Evolutionary conservation across 2,113 vertebrate genomes (phyloP).

Genomic region (Thamnophis sirtalis): DNA sequence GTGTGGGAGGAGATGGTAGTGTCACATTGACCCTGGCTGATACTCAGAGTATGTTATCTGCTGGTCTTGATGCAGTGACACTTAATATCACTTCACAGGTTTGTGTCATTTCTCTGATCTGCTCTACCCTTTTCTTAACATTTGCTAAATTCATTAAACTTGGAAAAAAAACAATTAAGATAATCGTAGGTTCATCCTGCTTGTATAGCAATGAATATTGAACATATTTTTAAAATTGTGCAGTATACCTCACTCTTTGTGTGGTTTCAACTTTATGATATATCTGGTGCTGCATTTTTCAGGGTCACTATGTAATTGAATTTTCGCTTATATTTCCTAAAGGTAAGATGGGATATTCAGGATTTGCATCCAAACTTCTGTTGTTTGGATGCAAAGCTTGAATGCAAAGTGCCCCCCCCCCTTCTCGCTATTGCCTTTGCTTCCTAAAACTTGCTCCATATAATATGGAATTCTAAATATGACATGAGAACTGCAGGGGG

Average conservation of each 20-base stretch:
- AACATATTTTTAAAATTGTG: background rate
- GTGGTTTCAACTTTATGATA: background rate
- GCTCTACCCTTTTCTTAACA: background rate
- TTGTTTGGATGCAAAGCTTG: background rate
- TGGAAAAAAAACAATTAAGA: background rate
- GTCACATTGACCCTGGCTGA: slow-evolving; percentile 93
- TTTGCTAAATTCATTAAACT: background rate
- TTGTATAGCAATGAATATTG: background rate
- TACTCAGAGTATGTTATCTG: slow-evolving; percentile 86
- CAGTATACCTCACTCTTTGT: background rate
- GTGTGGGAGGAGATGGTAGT: slow-evolving; percentile 81
- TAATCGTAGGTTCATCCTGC: background rate
- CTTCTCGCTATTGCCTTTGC: background rate
- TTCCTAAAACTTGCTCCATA: background rate
- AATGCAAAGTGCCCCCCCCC: no score
- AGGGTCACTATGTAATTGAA: background rate
- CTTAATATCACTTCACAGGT: slow-evolving; percentile 93
- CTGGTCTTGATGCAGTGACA: slow-evolving; percentile 86
- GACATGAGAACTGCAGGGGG: background rate
- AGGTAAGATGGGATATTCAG: background rate
- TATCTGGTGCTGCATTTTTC: background rate
- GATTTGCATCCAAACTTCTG: background rate
- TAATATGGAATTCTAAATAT: background rate
- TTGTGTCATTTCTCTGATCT: slow-evolving; percentile 10
- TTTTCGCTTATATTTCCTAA: background rate